Conservation (phyloP, 1,140 invertebrate species). For the Bombus confusus region DNA sequence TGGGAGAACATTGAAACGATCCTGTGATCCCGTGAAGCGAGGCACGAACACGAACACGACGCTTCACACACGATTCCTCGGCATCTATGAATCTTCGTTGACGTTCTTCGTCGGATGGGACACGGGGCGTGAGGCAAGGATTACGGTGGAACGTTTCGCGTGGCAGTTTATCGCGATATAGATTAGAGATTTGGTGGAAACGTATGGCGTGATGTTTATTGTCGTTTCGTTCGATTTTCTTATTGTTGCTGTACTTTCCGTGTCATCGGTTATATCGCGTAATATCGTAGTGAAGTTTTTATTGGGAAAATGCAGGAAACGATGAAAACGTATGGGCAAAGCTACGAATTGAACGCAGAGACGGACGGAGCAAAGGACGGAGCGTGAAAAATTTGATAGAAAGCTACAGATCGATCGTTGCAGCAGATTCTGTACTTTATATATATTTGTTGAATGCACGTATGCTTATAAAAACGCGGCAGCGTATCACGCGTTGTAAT, state of each 20-base stretch:
- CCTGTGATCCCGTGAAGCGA: neutral
- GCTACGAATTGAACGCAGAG: neutral
- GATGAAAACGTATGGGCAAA: neutral
- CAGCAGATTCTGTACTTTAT: neutral
- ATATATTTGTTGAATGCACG: neutral
- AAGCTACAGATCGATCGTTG: neutral
- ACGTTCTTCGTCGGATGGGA: neutral
- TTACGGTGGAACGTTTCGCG: neutral
- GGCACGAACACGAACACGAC: neutral
- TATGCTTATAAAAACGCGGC: neutral
- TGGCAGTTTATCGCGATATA: neutral
- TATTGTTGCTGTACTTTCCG: neutral
- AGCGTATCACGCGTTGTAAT: neutral
- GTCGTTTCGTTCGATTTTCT: neutral
- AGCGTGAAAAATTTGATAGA: neutral
- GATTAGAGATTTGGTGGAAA: neutral
- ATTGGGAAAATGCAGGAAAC: neutral
- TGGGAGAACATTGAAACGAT: neutral
- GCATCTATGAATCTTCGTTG: constrained; percentile 8
- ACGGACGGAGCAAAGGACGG: neutral
- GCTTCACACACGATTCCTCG: neutral
- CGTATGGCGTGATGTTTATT: neutral
- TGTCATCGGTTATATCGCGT: neutral
- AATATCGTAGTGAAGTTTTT: neutral
- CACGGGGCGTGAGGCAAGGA: neutral